Evolutionary conservation across 2,888 invertebrate species (phyloP), one percentile per base, ranked within the genome.

Genomic region (Eristalinus sepulchralis): DNA sequence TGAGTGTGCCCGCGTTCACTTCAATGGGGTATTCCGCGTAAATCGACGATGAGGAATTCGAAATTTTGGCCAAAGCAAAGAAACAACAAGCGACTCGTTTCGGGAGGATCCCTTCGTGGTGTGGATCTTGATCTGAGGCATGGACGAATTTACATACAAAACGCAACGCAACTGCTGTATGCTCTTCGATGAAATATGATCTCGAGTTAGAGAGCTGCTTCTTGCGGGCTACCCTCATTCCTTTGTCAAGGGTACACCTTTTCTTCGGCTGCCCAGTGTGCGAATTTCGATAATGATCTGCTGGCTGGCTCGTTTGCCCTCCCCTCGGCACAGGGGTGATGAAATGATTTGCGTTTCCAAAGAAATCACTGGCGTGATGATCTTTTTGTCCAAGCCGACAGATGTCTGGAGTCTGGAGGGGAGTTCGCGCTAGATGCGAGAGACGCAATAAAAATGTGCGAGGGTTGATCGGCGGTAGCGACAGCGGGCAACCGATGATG

Each of bases 241-340:
- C 77, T 78, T 86, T 82, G 78, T 86, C 59, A 70, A 75, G 55
- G 13, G 64, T 78, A 82, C 84, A 85, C 82, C 73, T 86, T 86
- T 86, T 78, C 72, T 72, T 73, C 63, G 39, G 78, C 78, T 86
- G 78, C 78, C 73, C 70, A 70, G 72, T 82, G 72, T 82, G 77
- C 85, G 77, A 86, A 86, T 83, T 82, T 57, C 64, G 85, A 86
- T 86, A 86, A 78, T 78, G 78, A 86, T 86, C 85, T 82, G 63
- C 47, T 34, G 22, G 57, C 24, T 8, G 57, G 39, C 73, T 27
- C 27, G 27, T 27, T 75, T n/a, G n/a, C n/a, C n/a, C 71, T 60
- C 73, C 80, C 64, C 63, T 66, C 31, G 36, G 4, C 11, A 13
- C n/a, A 9, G 22, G 62, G 78, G 83, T 71, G 86, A 86, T 86